These are phyloP conservation scores for Anticlea derivata DNA, from an alignment of 2,888 invertebrate species.

Conservation along the genomic window DNA sequence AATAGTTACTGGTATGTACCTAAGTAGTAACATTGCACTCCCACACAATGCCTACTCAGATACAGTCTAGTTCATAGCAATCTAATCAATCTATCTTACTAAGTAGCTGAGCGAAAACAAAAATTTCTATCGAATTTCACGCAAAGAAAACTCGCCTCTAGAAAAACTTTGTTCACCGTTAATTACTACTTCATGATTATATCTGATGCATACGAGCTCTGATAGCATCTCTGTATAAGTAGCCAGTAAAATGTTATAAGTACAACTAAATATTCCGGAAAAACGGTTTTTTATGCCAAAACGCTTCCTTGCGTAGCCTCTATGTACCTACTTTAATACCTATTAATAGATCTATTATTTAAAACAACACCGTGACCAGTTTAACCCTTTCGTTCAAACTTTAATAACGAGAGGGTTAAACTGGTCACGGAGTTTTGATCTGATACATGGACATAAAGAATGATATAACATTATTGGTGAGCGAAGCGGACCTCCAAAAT, in stretches of 20 bases:
- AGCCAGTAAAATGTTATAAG: slow-evolving; percentile 1
- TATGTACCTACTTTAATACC: too few relatives aligned
- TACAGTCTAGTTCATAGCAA: slow-evolving; percentile 39
- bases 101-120: slow-evolving; percentile 34
- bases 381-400: too few relatives aligned
- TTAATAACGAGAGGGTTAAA: too few relatives aligned
- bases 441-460: too few relatives aligned
- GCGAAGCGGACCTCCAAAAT: too few relatives aligned
- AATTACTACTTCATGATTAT: slow-evolving; percentile 31
- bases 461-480: too few relatives aligned
- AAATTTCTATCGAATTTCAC: slow-evolving; percentile 41
- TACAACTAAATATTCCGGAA: not conserved
- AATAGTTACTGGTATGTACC: too few relatives aligned
- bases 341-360: too few relatives aligned
- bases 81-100: slow-evolving; percentile 41
- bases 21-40: slow-evolving; percentile 7
- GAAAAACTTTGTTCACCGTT: slow-evolving; percentile 39
- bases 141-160: slow-evolving; percentile 39
- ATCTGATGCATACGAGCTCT: slow-evolving; percentile 27
- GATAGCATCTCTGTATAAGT: slow-evolving; percentile 28
- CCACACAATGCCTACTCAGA: slow-evolving; percentile 27
- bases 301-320: too few relatives aligned
- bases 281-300: too few relatives aligned
- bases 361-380: too few relatives aligned
- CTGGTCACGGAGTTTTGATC: too few relatives aligned